Evolutionary conservation across 2,888 invertebrate species (phyloP), one percentile per base, ranked within the genome.

Genomic region (Callyntrura sp.): DNA sequence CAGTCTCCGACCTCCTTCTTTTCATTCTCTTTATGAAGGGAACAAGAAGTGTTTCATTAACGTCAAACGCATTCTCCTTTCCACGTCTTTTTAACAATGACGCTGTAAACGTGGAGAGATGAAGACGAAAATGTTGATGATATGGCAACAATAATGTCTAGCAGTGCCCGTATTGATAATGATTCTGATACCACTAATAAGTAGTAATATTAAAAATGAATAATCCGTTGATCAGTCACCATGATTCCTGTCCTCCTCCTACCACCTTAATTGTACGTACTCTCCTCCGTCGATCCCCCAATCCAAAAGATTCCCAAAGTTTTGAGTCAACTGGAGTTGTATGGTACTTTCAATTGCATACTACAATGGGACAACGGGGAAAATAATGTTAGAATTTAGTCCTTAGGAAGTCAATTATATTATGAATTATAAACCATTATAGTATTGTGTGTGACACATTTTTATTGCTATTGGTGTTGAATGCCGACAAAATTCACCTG

Each of bases 211-310:
- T 70, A 2, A 35, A 35, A 73, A 48, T 48, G 45, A 17, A 45
- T 43, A 43, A 85, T 76, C 65, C 12, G 82, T 35, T 20, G 88
- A 70, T 88, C 88, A 88, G 82, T 88, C 88, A 82, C 88, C 88
- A 62, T 88, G 62, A 88, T 57, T 88, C 88, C 88, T 88, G 81
- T 60, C 73, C 73, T 82, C 88, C 73, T 82, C 79, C 25, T 25
- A 65, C 65, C 28, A 17, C 35, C 35, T 35, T 78, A 6, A 17
- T 45, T 5, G 35, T 45, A 11, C 45, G 2, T 43, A 23, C 20
- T 25, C 25, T 68, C 25, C 25, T 68, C 25, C 57, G 17, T 5
- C n/a, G 57, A 57, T 57, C n/a, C 20, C 14, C 20, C 14, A 9
- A 65, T 25, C 17, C 17, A 62, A 11, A n/a, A 65, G 12, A 11